Evolutionary conservation across 2,888 invertebrate species (phyloP), one percentile per base, ranked within the genome.

Genomic region (Rhagonycha lutea): DNA sequence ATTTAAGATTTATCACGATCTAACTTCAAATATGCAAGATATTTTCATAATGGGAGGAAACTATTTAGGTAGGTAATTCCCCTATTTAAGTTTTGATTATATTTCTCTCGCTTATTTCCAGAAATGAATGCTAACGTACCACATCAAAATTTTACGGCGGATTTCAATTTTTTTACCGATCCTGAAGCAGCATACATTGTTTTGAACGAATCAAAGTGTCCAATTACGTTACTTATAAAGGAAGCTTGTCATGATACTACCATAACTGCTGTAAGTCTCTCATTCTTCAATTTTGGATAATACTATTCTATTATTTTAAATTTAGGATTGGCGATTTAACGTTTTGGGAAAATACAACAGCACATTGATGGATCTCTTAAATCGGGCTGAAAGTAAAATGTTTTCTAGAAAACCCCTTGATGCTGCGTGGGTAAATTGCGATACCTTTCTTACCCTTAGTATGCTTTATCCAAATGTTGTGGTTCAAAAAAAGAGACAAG

Each of bases 31-130:
- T 78, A 86, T 96, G 0, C 92, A 92, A 76, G 92, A 92, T 63
- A 87, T 96, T 32, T 93, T 91, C 84, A 89, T 96, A 5, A 95
- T 95, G 90, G 96, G 96, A 8, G 96, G 96, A 76, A 94, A 95
- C 86, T 90, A 91, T 79, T 89, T 90, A 81, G 93, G 95, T 94
- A 89, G 68, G 14, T 78, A 60, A 32, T 26, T 68, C 12, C 12
- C 68, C 11, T 11, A 18, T 2, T 2, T 2, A 18, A 18, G 18
- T 18, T 18, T 18, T 18, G 18, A 1, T 18, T 18, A 18, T 18
- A 2, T 18, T 18, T 18, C 18, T 2, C 18, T 18, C 2, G 18
- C 18, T 18, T 18, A 18, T 18, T 18, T 18, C 2, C 18, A 18
- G 18, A 18, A 18, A 18, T 18, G 18, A 2, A 18, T 18, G 2